Conservation (phyloP, 1,140 invertebrate species). For the Neodiprion virginianus region DNA sequence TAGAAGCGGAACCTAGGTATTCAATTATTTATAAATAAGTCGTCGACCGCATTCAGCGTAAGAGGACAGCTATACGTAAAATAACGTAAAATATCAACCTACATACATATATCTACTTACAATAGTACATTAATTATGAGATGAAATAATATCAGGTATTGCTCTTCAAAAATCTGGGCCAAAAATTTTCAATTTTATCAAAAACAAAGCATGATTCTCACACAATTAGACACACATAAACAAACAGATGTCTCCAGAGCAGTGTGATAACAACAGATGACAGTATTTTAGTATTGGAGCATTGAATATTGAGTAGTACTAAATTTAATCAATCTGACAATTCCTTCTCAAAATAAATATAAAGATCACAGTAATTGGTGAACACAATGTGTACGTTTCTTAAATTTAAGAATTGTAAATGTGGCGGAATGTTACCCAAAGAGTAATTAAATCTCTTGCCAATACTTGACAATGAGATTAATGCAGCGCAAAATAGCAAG, state of each 20-base stretch:
- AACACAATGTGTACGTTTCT: not conserved
- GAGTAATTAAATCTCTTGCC: not conserved
- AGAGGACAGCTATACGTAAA: not conserved
- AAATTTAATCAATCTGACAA: no score
- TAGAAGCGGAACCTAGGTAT: not conserved
- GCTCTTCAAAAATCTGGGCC: not conserved
- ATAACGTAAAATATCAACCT: not conserved
- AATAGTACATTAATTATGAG: not conserved
- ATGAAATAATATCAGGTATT: not conserved
- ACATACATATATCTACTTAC: not conserved
- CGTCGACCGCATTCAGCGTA: not conserved
- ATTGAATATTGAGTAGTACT: no score
- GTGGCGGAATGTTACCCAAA: not conserved
- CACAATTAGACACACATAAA: no score
- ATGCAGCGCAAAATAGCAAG: not conserved
- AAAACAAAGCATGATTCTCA: not conserved
- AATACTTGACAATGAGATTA: not conserved
- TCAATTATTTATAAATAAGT: not conserved
- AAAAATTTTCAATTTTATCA: not conserved
- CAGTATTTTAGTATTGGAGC: no score
- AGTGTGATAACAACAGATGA: no score
- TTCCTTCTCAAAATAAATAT: not conserved
- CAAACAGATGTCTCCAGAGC: no score
- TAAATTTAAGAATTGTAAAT: not conserved
- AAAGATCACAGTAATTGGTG: slow-evolving; percentile 1